These are phyloP conservation scores for Yponomeuta cagnagella DNA, from an alignment of 2,888 invertebrate genomes.

Conservation along the genomic window DNA sequence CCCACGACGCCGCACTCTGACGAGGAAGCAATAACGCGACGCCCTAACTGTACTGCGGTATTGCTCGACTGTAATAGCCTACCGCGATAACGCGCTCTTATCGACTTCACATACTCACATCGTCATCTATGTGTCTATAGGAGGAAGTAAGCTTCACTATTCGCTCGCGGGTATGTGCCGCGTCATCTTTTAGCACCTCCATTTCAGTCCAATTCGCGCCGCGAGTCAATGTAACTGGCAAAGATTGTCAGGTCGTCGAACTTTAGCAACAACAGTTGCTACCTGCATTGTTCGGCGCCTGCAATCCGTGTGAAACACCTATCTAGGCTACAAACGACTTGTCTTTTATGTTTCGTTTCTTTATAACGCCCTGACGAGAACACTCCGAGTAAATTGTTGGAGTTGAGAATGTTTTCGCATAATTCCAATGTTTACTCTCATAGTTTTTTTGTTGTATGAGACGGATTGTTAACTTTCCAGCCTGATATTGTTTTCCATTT, in stretches of 20 bases:
- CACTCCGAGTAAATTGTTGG: constrained; percentile 6
- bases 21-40: constrained; percentile 71
- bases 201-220: constrained; percentile 7
- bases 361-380: constrained; percentile 9
- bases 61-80: constrained; percentile 68
- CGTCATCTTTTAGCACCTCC: constrained; percentile 9
- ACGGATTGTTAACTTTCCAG: constrained; percentile 13
- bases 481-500: constrained; percentile 13
- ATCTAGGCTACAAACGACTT: constrained; percentile 36
- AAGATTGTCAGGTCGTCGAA: constrained; percentile 41
- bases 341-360: constrained; percentile 14
- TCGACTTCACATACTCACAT: constrained; percentile 48
- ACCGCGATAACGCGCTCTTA: constrained; percentile 40
- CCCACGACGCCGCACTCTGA: constrained; percentile 50
- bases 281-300: constrained; percentile 53
- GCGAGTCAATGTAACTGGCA: not conserved
- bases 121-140: not conserved
- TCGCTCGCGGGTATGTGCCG: not conserved
- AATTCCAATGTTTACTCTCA: constrained; percentile 9
- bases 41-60: constrained; percentile 70
- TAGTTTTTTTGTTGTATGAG: constrained; percentile 9
- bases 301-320: constrained; percentile 62
- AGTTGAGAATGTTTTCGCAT: constrained; percentile 9
- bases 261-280: constrained; percentile 34
- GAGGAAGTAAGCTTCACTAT: constrained; percentile 1